Conservation (phyloP, 2,113 vertebrate genomes). For the Pachypanchax playfairii region DNA sequence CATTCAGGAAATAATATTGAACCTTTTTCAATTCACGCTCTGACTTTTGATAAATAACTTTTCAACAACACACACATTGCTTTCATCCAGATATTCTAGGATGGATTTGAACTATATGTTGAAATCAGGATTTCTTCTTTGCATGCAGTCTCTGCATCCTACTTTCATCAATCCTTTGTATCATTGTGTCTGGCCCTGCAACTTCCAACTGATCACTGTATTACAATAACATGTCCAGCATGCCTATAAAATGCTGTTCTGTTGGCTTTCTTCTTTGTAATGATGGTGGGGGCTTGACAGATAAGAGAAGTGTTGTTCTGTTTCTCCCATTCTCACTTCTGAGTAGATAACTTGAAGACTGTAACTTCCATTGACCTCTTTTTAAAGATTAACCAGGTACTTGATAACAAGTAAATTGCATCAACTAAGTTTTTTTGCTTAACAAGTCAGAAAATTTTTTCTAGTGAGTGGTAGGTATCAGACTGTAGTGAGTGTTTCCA, state of each 20-base stretch:
- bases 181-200: background rate
- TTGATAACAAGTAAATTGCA: background rate
- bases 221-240: slow-evolving; percentile 31
- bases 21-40: no score
- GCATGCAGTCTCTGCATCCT: no score
- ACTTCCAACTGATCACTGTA: slow-evolving; percentile 12
- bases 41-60: no score
- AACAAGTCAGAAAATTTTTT: no score
- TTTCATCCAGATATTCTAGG: no score
- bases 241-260: slow-evolving; percentile 21
- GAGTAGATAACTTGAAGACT: background rate
- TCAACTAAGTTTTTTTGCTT: no score
- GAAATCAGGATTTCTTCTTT: no score
- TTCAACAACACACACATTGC: no score
- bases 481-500: no score
- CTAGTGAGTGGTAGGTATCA: no score
- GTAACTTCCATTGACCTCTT: background rate
- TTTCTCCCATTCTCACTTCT: background rate
- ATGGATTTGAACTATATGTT: no score
- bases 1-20: no score
- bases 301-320: slow-evolving; percentile 21
- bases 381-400: background rate
- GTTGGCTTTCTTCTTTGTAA: slow-evolving; percentile 19
- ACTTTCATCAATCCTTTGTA: background rate
- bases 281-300: slow-evolving; percentile 3